Evolutionary conservation across 2,797 vertebrate genomes (phyloP).

Genomic region (Clamator glandarius): DNA sequence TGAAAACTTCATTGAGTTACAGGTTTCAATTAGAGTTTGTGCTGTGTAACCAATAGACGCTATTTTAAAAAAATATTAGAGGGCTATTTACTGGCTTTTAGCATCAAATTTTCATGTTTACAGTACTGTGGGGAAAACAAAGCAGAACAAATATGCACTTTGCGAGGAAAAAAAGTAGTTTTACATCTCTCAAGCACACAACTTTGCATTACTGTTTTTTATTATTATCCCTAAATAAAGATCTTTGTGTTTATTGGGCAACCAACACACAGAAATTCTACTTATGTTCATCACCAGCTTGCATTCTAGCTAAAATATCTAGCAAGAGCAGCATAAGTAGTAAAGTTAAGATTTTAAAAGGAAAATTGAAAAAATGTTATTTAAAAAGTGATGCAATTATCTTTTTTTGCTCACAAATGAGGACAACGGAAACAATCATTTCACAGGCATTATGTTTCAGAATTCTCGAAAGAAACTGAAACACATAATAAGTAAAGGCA

Average conservation of each 20-base stretch:
- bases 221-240: not conserved
- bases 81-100: not conserved
- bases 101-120: not conserved
- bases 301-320: not conserved
- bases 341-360: not conserved
- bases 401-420: not conserved
- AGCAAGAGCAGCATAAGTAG: not conserved
- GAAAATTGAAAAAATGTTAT: not conserved
- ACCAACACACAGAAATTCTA: not conserved
- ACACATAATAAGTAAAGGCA: not conserved
- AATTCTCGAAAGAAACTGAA: constrained; percentile 3
- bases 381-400: not conserved
- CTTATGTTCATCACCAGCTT: not conserved
- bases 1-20: not conserved
- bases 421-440: constrained; percentile 12
- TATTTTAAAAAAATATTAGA: not conserved
- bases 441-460: not conserved
- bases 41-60: not conserved
- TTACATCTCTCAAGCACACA: not conserved
- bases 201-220: not conserved
- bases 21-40: not conserved
- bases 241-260: not conserved
- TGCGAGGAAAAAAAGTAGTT: not conserved
- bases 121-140: not conserved
- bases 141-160: not conserved